Evolutionary conservation across 2,797 vertebrate species (phyloP).

Genomic region (Hafferia zeledoni): DNA sequence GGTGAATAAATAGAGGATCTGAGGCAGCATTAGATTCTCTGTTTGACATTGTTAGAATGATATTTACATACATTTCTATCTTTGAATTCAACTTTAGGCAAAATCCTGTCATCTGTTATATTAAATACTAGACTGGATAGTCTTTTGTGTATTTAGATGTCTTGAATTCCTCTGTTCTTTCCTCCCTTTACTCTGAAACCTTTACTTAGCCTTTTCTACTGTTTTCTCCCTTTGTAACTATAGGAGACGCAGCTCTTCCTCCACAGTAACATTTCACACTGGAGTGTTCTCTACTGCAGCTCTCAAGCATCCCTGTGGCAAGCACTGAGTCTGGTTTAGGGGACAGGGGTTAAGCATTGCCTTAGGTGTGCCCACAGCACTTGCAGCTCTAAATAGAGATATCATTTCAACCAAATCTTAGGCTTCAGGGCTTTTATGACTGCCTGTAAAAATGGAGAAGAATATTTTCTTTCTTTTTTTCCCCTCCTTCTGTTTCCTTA

Average conservation of each 20-base stretch:
- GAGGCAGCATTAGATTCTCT: background rate
- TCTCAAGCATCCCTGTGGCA: background rate
- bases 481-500: background rate
- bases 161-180: background rate
- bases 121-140: background rate
- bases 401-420: conserved; percentile 8
- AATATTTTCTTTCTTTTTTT: background rate
- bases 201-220: background rate
- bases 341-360: conserved; percentile 36
- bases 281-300: background rate
- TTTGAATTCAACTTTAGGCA: background rate
- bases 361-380: conserved; percentile 16
- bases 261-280: background rate
- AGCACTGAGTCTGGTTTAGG: background rate
- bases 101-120: background rate
- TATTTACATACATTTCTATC: background rate
- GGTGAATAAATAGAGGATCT: background rate
- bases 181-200: background rate
- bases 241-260: background rate
- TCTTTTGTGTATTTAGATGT: background rate
- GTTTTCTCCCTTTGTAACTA: background rate
- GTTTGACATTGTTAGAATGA: background rate
- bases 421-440: conserved; percentile 18
- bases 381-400: conserved; percentile 19
- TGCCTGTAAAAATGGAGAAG: background rate